Base-by-base conservation (phyloP, 2,888 invertebrate genomes). In the Digitonthophagus gazella region DNA sequence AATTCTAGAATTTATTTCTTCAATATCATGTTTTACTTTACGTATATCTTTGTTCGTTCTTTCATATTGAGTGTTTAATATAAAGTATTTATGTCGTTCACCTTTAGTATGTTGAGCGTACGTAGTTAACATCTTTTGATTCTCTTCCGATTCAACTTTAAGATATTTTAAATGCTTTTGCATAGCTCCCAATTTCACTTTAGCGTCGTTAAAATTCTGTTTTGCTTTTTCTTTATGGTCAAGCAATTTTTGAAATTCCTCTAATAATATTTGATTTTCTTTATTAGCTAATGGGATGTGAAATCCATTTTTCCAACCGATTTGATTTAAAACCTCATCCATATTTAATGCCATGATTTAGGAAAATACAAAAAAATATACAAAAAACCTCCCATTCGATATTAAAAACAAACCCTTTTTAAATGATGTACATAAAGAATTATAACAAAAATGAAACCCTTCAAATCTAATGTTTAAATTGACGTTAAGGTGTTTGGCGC, bases 201-300 rank as follows among this genome's bases (percentile, higher is more conserved):
- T 44, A 8, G 6, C 28, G 11, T 44, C 11, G 8, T 44, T 11
- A 5, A 44, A 44, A 8, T 44, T 44, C 28, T 44, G 6, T 44
- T 44, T 44, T 8, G 11, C 1, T 11, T 1, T 11, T 44, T 44
- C 28, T 5, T 11, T 44, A 2, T 5, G 28, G 3, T 44, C 1
- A 6, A 44, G 28, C 6, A 44, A 44, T 11, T 44, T 44, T 44
- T 44, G 28, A 44, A 44, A 44, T 5, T 44, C 28, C 28, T 8
- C 6, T 11, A 44, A 8, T 11, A 44, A 44, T 5, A 6, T 11
- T 44, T 44, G 28, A 77, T 95, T 95, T 76, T 90, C 90, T 61
- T 88, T 86, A 83, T 91, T 91, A 0, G 94, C 92, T 71, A 94
- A 86, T 1, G 95, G 95, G 75, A 93, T 87, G 77, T 90, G 89